Evolutionary conservation across 2,113 vertebrate genomes (phyloP).

Genomic region (Stercorarius parasiticus): DNA sequence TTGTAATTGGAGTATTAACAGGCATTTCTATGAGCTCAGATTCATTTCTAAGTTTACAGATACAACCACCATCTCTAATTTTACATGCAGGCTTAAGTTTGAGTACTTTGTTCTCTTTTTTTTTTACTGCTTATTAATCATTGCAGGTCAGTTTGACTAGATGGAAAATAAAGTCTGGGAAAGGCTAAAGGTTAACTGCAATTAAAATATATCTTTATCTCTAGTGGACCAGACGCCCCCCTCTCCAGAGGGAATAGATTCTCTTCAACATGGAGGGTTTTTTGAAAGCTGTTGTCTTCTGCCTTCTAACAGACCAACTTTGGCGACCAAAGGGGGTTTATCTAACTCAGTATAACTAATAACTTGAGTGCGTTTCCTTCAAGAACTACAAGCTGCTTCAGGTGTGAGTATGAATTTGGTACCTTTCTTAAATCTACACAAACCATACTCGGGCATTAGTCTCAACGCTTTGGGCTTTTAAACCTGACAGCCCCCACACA

Average conservation of each 20-base stretch:
- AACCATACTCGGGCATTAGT: background rate
- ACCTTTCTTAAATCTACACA: background rate
- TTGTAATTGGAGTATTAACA: background rate
- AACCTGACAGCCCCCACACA: background rate
- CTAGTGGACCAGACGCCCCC: background rate
- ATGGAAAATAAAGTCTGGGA: background rate
- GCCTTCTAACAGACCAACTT: background rate
- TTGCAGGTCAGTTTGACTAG: background rate
- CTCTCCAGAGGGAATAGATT: background rate
- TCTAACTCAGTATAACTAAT: background rate
- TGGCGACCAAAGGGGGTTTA: background rate
- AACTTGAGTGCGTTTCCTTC: background rate
- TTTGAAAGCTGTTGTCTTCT: background rate
- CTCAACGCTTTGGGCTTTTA: background rate
- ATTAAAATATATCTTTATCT: background rate
- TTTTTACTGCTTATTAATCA: background rate
- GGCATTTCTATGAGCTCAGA: background rate
- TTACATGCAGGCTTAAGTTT: background rate
- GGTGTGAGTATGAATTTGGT: background rate
- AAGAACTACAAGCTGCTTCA: background rate
- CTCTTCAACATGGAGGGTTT: background rate
- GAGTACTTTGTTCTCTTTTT: background rate
- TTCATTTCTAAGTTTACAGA: background rate
- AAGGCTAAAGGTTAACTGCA: background rate
- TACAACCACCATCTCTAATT: background rate